These are phyloP conservation scores for Theocolax elegans DNA, from an alignment of 1,140 invertebrate genomes.

Conservation along the genomic window DNA sequence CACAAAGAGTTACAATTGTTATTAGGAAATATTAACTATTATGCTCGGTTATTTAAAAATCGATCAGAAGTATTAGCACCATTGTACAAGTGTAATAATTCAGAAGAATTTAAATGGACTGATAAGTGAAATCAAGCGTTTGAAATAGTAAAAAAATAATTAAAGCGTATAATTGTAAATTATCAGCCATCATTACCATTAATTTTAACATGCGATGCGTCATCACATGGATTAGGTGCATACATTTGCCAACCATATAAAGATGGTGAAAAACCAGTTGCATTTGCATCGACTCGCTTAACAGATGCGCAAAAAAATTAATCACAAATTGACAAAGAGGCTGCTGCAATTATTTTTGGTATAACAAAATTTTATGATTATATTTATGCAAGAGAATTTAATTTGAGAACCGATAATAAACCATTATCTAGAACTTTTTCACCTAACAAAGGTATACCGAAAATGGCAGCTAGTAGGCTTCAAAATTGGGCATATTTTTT, in stretches of 20 bases:
- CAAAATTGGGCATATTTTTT: too few relatives aligned
- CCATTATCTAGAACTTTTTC: too few relatives aligned
- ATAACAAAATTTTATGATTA: too few relatives aligned
- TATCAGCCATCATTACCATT: conserved; percentile 20
- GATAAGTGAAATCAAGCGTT: not conserved
- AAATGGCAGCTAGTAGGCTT: too few relatives aligned
- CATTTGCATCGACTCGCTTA: conserved; percentile 21
- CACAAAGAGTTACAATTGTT: too few relatives aligned
- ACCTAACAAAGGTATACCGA: too few relatives aligned
- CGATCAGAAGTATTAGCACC: not conserved
- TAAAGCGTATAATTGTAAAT: conserved; percentile 11
- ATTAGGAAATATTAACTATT: too few relatives aligned
- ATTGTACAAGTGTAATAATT: not conserved
- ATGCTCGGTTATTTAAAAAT: too few relatives aligned
- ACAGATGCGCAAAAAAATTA: not conserved
- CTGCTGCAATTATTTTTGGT: too few relatives aligned
- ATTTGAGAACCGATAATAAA: too few relatives aligned
- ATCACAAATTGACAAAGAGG: too few relatives aligned
- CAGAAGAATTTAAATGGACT: not conserved
- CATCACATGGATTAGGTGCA: conserved; percentile 22
- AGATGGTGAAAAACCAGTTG: conserved; percentile 29
- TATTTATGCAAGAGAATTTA: too few relatives aligned
- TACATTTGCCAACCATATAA: conserved; percentile 27
- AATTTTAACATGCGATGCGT: conserved; percentile 29
- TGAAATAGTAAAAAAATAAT: not conserved